Evolutionary conservation across 2,113 vertebrate species (phyloP), one percentile per base, ranked within the genome.

Genomic region (Clarias magur): DNA sequence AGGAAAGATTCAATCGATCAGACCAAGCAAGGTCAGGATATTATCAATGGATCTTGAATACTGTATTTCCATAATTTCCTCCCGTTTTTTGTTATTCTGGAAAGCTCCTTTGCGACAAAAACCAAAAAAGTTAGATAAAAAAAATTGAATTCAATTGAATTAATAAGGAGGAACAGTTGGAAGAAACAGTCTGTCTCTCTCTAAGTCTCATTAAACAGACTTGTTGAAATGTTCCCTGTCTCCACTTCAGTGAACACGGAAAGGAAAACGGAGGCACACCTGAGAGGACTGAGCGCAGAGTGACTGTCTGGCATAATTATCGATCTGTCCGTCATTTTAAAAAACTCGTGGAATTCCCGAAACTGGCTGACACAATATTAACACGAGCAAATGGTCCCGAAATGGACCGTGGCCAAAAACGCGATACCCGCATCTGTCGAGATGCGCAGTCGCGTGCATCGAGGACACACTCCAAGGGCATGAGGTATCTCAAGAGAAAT

Each of bases 401-500:
- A 80, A 85, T 82, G 73, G 86, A 76, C 59, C 13, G 27, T 38
- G 42, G 85, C 75, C 72, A 91, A 88, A 89, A 90, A 82, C 13
- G 21, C 80, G 80, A 84, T 68, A 86, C 63, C 68, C 38, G 56
- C 73, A 84, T 59, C 30, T 60, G 30, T 78, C 38, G 34, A 67
- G 42, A 70, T 68, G 67, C 70, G 42, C 60, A 70, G 54, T 67
- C 48, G 15, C 53, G 42, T 42, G 80, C 38, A 56, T 68, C 30
- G 85, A 83, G 79, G 79, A 70, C 86, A 70, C 57, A 79, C 25
- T 83, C 42, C 85, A 89, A 90, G 87, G 89, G 59, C 89, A 84
- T 4, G 30, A 54, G 11, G n/a, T 67, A 38, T 89, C 73, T 57
- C 70, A 5, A 25, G 62, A 88, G 60, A n/a, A 59, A 86, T 67